Percentiles rank a stretch among this genome's conserved stretches.
Conservation (phyloP, 2,113 vertebrate genomes). For the Amphilophus citrinellus region DNA sequence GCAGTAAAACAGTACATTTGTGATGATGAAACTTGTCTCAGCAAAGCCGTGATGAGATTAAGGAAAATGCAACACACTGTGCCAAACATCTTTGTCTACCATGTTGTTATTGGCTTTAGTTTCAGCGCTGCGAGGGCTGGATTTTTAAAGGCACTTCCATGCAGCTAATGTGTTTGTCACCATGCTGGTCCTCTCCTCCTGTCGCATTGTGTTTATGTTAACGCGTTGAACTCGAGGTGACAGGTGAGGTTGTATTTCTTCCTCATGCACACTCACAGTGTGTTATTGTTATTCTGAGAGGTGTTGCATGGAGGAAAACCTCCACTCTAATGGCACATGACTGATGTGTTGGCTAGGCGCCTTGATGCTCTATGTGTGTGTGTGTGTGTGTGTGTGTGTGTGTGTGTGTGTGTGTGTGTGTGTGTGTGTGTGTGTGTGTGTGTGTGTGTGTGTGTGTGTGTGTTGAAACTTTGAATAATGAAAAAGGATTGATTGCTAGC, state of each 20-base stretch:
- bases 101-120: not conserved
- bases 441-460: constrained; percentile 3
- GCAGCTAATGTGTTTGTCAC: not conserved
- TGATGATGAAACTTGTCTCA: not conserved
- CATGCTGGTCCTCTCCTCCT: not conserved
- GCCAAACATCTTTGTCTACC: not conserved
- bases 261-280: constrained; percentile 15
- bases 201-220: not conserved
- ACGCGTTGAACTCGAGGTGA: not conserved
- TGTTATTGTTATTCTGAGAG: constrained; percentile 38
- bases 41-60: not conserved
- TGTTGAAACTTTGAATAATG: constrained; percentile 66
- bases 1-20: not conserved
- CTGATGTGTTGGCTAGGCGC: constrained; percentile 14
- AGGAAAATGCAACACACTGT: not conserved
- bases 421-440: not conserved
- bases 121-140: not conserved
- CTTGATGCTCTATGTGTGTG: constrained; percentile 1
- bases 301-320: not conserved
- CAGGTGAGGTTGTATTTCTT: constrained; percentile 2
- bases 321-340: constrained; percentile 30
- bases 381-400: not conserved
- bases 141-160: not conserved
- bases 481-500: constrained; percentile 63
- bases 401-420: not conserved